Percentiles rank a stretch among this genome's conserved stretches.
These are phyloP conservation scores for Liparis tanakae DNA, from an alignment of 2,797 vertebrate genomes.

Conservation along the genomic window DNA sequence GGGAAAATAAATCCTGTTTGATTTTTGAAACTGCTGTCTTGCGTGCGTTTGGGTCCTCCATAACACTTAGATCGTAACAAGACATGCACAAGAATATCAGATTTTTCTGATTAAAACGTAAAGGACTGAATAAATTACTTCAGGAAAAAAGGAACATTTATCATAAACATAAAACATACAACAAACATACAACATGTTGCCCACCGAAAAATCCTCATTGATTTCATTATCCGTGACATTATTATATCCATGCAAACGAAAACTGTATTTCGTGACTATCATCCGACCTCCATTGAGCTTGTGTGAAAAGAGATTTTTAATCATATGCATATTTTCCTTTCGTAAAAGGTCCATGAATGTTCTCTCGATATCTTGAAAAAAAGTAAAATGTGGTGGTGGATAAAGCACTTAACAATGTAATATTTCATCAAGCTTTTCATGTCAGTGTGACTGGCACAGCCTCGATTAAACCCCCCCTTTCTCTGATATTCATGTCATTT, in stretches of 20 bases:
- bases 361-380: not conserved
- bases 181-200: not conserved
- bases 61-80: too few species aligned
- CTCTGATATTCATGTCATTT: slow-evolving; percentile 43
- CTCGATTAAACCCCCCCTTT: slow-evolving; percentile 23
- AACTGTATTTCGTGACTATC: not conserved
- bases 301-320: not conserved
- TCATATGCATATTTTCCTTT: not conserved
- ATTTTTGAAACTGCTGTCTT: too few species aligned
- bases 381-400: not conserved
- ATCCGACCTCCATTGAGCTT: not conserved
- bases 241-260: not conserved
- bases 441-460: slow-evolving; percentile 18
- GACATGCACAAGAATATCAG: slow-evolving; percentile 8
- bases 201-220: not conserved
- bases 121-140: not conserved
- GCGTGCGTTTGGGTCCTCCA: too few species aligned
- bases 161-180: not conserved
- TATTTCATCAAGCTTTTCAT: not conserved
- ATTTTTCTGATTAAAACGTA: slow-evolving; percentile 13
- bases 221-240: too few species aligned
- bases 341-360: not conserved
- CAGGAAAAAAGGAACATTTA: not conserved
- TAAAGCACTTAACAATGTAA: not conserved
- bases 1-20: too few species aligned